These are phyloP conservation scores for Noctua fimbriata DNA, from an alignment of 2,888 invertebrate species.

Conservation along the genomic window DNA sequence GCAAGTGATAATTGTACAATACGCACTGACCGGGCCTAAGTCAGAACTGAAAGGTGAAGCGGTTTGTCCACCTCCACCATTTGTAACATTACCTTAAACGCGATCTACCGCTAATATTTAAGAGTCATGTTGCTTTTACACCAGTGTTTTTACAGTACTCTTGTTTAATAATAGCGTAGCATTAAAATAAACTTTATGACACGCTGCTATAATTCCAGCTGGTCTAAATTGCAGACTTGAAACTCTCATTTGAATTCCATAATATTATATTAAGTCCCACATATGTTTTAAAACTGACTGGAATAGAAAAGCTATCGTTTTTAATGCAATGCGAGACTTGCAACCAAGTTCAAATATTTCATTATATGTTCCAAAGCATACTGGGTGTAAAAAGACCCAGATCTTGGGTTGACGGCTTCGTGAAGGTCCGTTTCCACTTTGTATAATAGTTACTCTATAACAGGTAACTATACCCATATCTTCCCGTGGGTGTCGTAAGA, in stretches of 20 bases:
- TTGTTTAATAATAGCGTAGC: neutral
- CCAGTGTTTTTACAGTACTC: neutral
- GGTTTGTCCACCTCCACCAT: neutral
- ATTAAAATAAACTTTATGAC: neutral
- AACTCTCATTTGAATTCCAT: neutral
- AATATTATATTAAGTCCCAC: no score
- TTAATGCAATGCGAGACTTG: neutral
- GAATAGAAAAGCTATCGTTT: no score
- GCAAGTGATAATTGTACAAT: no score
- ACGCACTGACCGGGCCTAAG: neutral
- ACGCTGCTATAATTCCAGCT: neutral
- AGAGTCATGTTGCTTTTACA: neutral
- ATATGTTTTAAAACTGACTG: neutral
- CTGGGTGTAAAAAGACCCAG: no score
- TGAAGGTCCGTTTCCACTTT: no score
- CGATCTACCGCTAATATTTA: neutral
- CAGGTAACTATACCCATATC: no score
- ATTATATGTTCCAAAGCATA: neutral
- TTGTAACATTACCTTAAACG: neutral
- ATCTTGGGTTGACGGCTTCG: no score
- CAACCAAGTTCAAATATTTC: neutral
- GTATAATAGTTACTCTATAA: neutral
- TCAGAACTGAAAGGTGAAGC: neutral
- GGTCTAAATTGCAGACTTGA: neutral
- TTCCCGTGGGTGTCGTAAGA: no score